Evolutionary conservation across 2,113 vertebrate genomes (phyloP), one percentile per base, ranked within the genome.

Genomic region (Synchiropus splendidus): DNA sequence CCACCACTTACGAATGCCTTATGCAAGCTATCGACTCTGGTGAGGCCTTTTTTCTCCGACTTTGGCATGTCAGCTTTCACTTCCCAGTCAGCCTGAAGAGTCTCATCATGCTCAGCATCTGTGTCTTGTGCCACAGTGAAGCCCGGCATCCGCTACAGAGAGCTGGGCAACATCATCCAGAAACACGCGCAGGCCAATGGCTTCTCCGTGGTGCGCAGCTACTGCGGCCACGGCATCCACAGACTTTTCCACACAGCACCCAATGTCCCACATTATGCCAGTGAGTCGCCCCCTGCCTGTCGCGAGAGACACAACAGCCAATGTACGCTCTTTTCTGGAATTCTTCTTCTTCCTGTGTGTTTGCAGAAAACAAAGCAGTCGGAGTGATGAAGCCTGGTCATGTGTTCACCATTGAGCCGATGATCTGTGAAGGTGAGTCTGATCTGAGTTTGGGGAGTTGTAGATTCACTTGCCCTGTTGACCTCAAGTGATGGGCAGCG

Each of bases 371-470:
- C 71, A 99, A 99, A 83, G 95, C 94, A 6, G 94, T 99, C 54
- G 95, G 95, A 49, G 95, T 99, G 14, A 98, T 99, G 89, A 98
- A 99, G 64, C 90, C 95, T 1, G 95, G 95, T 21, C 95, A 99
- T 2, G 90, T 96, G 33, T 99, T 99, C 77, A 99, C 94, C 69
- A 96, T 99, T 40, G 95, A 99, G 61, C 95, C 95, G 56, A 99
- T 99, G 94, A 99, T 99, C 57, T 98, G 94, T 79, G 94, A 99
- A 90, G 95, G 95, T 99, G 64, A 90, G 84, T 51, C 12, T 16
- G 3, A 9, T 12, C 2, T 41, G 16, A 41, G 11, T 37, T 2
- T 4, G 15, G 13, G 10, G 4, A n/a, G n/a, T n/a, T 27, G 8
- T 27, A 27, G 8, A 27, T 27, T 5, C 21, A 27, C 4, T 5